These are phyloP conservation scores for Cichlasoma orientale DNA, from an alignment of 2,797 vertebrate species.

Conservation along the genomic window DNA sequence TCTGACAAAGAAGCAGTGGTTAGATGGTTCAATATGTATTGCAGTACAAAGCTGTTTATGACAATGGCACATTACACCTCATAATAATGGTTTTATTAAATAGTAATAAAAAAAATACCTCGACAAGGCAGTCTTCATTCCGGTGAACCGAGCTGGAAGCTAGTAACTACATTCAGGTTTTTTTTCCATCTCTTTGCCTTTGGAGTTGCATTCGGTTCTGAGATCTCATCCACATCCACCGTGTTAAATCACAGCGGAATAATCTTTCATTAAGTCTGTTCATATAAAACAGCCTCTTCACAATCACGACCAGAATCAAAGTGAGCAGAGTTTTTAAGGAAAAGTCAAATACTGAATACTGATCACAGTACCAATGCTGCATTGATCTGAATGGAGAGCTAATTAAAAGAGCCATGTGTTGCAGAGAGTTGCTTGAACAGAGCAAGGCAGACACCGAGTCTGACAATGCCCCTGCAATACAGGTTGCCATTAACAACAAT, in stretches of 20 bases:
- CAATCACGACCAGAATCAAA: slow-evolving; percentile 49
- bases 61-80: background rate
- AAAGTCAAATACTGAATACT: slow-evolving; percentile 41
- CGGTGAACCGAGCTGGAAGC: background rate
- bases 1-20: background rate
- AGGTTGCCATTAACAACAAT: slow-evolving; percentile 76
- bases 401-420: slow-evolving; percentile 65
- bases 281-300: slow-evolving; percentile 45
- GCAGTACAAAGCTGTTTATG: background rate
- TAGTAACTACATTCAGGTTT: background rate
- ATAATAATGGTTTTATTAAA: background rate
- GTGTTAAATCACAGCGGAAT: slow-evolving; percentile 30
- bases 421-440: slow-evolving; percentile 8
- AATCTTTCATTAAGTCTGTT: slow-evolving; percentile 49
- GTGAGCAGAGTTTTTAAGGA: slow-evolving; percentile 8
- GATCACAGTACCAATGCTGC: slow-evolving; percentile 36
- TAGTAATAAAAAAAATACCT: background rate
- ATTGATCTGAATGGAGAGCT: slow-evolving; percentile 56
- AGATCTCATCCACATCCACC: slow-evolving; percentile 12
- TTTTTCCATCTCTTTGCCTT: background rate
- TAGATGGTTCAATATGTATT: background rate
- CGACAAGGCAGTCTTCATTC: background rate
- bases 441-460: slow-evolving; percentile 14
- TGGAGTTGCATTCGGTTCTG: background rate
- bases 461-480: slow-evolving; percentile 42